Percentiles rank a stretch among this genome's conserved stretches.
phyloP scores from a whole-genome alignment of 53 echinoderm and acorn worm species.

The Pentamera pediparva region DNA sequence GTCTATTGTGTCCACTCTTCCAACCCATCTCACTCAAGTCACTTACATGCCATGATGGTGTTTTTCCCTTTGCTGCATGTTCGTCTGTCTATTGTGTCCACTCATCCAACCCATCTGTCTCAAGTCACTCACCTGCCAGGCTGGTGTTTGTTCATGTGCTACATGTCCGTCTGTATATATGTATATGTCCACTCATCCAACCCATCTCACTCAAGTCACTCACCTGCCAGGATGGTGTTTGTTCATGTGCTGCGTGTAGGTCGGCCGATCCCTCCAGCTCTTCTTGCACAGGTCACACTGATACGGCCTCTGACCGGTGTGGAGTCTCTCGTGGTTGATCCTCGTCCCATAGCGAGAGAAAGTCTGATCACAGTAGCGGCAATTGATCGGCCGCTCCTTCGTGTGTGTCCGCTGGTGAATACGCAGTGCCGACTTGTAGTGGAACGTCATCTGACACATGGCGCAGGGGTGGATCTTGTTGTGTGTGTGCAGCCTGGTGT shows the following conservation, averaged over 20 bases:
- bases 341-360: slow-evolving; percentile 7
- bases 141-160: too few relatives aligned
- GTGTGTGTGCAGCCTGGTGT: slow-evolving; percentile 10
- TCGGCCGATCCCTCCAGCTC: slow-evolving; percentile 7
- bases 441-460: neutral
- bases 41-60: too few relatives aligned
- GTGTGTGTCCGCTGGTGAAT: slow-evolving; percentile 17
- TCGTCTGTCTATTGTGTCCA: too few relatives aligned
- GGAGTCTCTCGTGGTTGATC: slow-evolving; percentile 10
- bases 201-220: too few relatives aligned
- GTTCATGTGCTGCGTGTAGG: slow-evolving; percentile 9
- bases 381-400: slow-evolving; percentile 14
- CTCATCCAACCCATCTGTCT: too few relatives aligned
- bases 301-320: slow-evolving; percentile 23
- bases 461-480: neutral
- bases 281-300: slow-evolving; percentile 15
- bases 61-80: too few relatives aligned
- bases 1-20: too few relatives aligned
- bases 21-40: too few relatives aligned
- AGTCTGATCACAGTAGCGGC: slow-evolving; percentile 15
- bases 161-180: too few relatives aligned
- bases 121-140: too few relatives aligned
- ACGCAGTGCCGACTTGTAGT: neutral
- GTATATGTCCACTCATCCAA: too few relatives aligned
- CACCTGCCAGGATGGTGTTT: slow-evolving; percentile 29